These are phyloP conservation scores for Huso huso DNA, from an alignment of 2,797 vertebrate species.

Conservation along the genomic window DNA sequence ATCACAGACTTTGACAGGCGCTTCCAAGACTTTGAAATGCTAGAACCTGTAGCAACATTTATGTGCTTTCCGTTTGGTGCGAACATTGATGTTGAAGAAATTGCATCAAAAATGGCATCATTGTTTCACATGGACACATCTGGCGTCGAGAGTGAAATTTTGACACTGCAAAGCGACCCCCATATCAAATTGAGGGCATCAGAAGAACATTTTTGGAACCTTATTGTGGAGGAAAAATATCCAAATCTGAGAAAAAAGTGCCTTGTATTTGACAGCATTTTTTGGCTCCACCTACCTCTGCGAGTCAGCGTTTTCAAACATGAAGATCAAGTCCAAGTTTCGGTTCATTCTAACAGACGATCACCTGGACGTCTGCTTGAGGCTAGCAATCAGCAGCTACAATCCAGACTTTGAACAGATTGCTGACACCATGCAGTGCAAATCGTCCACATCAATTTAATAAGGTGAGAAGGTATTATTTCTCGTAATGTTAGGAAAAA, in stretches of 20 bases:
- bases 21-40: conserved; percentile 22
- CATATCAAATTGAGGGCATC: conserved; percentile 25
- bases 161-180: conserved; percentile 25
- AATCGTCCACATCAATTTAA: background rate
- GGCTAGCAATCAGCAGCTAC: conserved; percentile 19
- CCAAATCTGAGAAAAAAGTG: conserved; percentile 20
- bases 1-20: conserved; percentile 17
- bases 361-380: conserved; percentile 23
- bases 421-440: conserved; percentile 17
- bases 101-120: conserved; percentile 18
- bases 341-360: conserved; percentile 24
- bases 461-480: too few species aligned
- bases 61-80: conserved; percentile 23
- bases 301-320: conserved; percentile 23
- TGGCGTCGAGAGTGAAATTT: conserved; percentile 26
- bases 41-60: conserved; percentile 20
- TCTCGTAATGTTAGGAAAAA: too few species aligned
- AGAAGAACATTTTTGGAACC: conserved; percentile 14
- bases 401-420: conserved; percentile 17
- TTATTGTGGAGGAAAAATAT: conserved; percentile 17
- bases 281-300: conserved; percentile 25
- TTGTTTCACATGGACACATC: conserved; percentile 22
- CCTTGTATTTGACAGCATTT: conserved; percentile 22
- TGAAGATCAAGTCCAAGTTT: conserved; percentile 26
- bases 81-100: conserved; percentile 23